Evolutionary conservation across 2,113 vertebrate species (phyloP).

Genomic region (Varanus salvator): DNA sequence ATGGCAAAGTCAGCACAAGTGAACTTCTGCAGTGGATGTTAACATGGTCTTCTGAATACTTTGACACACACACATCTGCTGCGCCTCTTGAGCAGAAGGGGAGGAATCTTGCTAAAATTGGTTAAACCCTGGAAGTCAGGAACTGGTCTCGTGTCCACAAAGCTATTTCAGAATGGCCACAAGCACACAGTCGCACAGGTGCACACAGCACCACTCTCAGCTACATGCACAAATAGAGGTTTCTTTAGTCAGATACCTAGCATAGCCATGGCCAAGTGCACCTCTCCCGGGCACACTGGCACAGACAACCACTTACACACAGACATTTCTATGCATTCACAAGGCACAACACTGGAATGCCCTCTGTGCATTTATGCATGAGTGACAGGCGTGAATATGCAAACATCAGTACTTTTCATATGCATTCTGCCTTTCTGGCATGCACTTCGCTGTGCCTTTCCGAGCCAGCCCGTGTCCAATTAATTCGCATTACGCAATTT

Average conservation of each 20-base stretch:
- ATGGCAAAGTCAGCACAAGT: background rate
- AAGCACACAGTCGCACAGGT: background rate
- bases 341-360: background rate
- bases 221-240: background rate
- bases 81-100: background rate
- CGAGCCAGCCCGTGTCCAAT: background rate
- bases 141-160: too few species aligned
- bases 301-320: background rate
- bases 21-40: background rate
- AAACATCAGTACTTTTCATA: background rate
- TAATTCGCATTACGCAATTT: background rate
- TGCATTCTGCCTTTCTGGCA: background rate
- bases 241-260: background rate
- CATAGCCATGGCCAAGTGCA: background rate
- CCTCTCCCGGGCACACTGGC: background rate
- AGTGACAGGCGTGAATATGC: background rate
- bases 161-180: background rate
- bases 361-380: background rate
- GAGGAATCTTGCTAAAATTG: background rate
- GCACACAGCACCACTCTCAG: too few species aligned
- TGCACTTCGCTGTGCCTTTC: background rate
- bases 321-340: too few species aligned
- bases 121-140: background rate
- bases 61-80: background rate
- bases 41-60: background rate